phyloP scores from a whole-genome alignment of 1,140 invertebrate species.

The Trachymyrmex septentrionalis region DNA sequence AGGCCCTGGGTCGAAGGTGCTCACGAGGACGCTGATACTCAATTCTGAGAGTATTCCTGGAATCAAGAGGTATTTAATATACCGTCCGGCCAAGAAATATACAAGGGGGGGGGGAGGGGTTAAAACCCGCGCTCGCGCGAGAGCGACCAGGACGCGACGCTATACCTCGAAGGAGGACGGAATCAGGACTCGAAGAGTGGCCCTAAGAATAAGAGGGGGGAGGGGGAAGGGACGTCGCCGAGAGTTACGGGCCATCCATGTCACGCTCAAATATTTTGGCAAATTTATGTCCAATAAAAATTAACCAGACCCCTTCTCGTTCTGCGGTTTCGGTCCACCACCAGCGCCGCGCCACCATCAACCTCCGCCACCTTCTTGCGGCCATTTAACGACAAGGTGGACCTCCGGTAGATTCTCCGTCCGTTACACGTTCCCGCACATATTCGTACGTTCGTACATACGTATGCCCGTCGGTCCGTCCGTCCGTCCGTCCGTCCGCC shows the following conservation, averaged over 20 bases:
- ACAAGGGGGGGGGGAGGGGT: no score
- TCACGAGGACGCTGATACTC: slow-evolving; percentile 58
- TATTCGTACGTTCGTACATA: slow-evolving; percentile 59
- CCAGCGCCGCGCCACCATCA: slow-evolving; percentile 64
- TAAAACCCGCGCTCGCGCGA: slow-evolving; percentile 26
- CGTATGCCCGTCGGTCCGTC: slow-evolving; percentile 62
- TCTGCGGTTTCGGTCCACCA: slow-evolving; percentile 69
- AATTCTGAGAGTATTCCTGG: slow-evolving; percentile 72
- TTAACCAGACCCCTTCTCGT: slow-evolving; percentile 82
- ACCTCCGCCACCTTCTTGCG: slow-evolving; percentile 59
- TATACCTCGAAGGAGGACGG: slow-evolving; percentile 37
- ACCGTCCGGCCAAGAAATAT: slow-evolving; percentile 40
- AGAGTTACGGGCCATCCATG: slow-evolving; percentile 83
- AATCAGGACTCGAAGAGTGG: slow-evolving; percentile 42
- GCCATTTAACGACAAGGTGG: slow-evolving; percentile 82
- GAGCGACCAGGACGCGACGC: slow-evolving; percentile 48
- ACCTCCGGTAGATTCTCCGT: slow-evolving; percentile 68
- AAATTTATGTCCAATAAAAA: slow-evolving; percentile 86
- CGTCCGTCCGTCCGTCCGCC: slow-evolving; percentile 55
- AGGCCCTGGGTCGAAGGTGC: slow-evolving; percentile 64
- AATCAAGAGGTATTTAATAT: slow-evolving; percentile 75
- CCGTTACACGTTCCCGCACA: slow-evolving; percentile 57
- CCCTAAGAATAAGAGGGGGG: neutral
- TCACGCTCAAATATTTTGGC: slow-evolving; percentile 84
- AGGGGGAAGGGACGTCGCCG: slow-evolving; percentile 63